These are phyloP conservation scores for Ptychobarbus kaznakovi DNA, from an alignment of 2,797 vertebrate species.

Conservation along the genomic window DNA sequence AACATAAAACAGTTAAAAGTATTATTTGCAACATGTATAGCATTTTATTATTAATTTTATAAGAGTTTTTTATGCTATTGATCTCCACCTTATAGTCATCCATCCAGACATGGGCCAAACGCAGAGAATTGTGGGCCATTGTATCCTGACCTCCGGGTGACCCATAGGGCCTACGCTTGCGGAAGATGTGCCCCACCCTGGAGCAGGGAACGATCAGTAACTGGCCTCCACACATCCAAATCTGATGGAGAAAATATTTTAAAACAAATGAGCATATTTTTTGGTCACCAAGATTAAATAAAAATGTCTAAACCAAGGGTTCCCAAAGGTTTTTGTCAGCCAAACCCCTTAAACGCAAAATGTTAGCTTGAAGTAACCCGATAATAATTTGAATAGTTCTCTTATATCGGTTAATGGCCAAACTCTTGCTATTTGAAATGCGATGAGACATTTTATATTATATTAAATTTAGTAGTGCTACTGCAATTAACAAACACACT, in stretches of 20 bases:
- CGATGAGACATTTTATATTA: not conserved
- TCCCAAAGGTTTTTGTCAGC: not conserved
- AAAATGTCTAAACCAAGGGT: not conserved
- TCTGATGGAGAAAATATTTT: conserved; percentile 73
- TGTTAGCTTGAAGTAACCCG: not conserved
- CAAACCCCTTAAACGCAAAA: not conserved
- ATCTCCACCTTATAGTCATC: conserved; percentile 91
- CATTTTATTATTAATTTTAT: not conserved
- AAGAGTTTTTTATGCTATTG: not conserved
- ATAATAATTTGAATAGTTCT: not conserved
- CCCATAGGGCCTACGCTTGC: conserved; percentile 93
- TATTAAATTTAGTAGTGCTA: not conserved
- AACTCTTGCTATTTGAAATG: not conserved
- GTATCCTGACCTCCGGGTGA: conserved; percentile 95
- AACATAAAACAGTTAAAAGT: not conserved
- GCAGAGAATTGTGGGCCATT: conserved; percentile 94
- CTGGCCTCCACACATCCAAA: conserved; percentile 97
- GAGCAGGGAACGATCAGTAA: conserved; percentile 95
- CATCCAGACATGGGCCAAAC: conserved; percentile 95
- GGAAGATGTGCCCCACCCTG: conserved; percentile 95
- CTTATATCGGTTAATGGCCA: no score
- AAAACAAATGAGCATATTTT: not conserved
- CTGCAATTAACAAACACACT: not conserved
- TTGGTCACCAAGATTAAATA: not conserved
- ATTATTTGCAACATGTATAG: not conserved